Conservation (phyloP, 2,113 vertebrate species). For the Neogale vison region DNA sequence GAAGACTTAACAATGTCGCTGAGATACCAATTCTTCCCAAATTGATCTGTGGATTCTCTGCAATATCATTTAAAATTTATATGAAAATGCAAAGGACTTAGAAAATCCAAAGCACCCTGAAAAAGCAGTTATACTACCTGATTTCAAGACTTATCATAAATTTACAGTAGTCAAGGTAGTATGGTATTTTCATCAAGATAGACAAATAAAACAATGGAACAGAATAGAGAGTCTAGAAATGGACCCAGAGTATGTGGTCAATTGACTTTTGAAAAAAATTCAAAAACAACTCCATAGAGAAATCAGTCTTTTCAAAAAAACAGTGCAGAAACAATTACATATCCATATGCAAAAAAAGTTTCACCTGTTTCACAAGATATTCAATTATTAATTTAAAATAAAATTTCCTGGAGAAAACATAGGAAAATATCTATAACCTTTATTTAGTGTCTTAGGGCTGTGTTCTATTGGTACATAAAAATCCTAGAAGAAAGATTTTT, state of each 20-base stretch:
- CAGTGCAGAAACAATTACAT: background rate
- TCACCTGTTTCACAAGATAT: background rate
- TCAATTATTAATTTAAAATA: background rate
- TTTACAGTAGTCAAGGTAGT: background rate
- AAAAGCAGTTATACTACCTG: background rate
- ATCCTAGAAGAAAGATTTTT: too few relatives aligned
- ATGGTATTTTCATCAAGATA: background rate
- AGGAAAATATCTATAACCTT: background rate
- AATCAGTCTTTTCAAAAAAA: background rate
- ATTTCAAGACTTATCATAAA: background rate
- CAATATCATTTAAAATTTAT: background rate
- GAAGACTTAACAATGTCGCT: background rate
- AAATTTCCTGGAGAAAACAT: background rate
- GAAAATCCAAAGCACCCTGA: constrained; percentile 31
- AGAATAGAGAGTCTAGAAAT: background rate
- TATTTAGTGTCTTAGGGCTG: too few relatives aligned
- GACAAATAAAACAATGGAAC: background rate
- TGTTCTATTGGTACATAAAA: too few relatives aligned
- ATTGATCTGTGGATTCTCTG: background rate
- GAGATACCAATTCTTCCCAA: background rate
- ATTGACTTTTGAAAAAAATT: background rate
- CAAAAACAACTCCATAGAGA: background rate
- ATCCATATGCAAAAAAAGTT: background rate
- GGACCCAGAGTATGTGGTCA: background rate
- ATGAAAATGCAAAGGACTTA: constrained; percentile 10